Evolutionary conservation across 2,113 vertebrate species (phyloP), one percentile per base, ranked within the genome.

Genomic region (Laterallus jamaicensis): DNA sequence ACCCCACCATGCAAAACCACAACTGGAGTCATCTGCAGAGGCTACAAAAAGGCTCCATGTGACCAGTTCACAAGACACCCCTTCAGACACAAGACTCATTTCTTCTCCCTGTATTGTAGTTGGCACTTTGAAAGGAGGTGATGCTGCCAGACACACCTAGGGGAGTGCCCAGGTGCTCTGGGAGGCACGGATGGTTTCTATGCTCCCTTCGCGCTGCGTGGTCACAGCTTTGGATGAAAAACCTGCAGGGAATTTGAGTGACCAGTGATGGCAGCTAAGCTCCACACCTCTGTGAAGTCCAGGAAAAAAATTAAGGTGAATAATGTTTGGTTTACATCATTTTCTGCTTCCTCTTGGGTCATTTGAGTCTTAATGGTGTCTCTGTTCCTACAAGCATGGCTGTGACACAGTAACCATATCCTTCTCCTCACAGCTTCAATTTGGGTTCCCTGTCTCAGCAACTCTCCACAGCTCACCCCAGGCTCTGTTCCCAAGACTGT

Each of bases 151-250:
- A 42, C 29, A 49, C 25, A 56, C 7, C 19, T 15, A 44, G 18
- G 37, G 1, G 1, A 82, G 42, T 31, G 16, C 22, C 29, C 54
- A 24, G 32, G 12, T 54, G 11, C 39, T 25, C 56, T 12, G 13
- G 16, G 40, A 80, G 37, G 22, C 14, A 40, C 0, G 1, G 19
- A 29, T 0, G 2, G 22, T 42, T 71, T 26, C 35, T 8, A 21
- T 14, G 8, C 16, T 63, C 16, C 28, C 50, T 86, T 90, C 49
- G 6, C 6, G 15, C 50, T 39, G 18, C 7, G 11, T 37, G 4
- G 10, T 54, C 20, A 44, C 52, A 16, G 22, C 5, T 37, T 32
- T 29, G 19, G 19, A 66, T 29, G 15, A 86, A 86, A 69, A 80
- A 18, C 12, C 42, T 32, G 32, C 17, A 32, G 22, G 15, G 29